phyloP scores from a whole-genome alignment of 2,797 vertebrate species.

The Peromyscus attwateri region DNA sequence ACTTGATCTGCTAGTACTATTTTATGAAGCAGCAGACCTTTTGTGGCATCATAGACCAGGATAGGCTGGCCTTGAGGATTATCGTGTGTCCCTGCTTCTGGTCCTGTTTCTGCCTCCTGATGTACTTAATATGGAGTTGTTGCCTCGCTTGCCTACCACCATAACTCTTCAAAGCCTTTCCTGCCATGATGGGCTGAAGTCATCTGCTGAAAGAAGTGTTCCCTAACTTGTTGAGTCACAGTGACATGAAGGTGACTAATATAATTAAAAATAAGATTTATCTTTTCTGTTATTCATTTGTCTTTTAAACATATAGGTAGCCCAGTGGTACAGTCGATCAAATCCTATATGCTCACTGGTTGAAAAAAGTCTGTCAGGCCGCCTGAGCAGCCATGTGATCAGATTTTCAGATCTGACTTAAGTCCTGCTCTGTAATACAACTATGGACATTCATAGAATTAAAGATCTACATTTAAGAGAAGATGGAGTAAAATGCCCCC shows the following conservation, averaged over 20 bases:
- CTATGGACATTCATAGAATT: background rate
- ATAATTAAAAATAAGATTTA: background rate
- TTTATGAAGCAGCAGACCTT: background rate
- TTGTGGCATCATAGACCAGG: background rate
- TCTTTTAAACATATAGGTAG: fast-evolving
- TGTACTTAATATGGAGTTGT: background rate
- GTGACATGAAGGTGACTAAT: background rate
- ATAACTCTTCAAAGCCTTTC: background rate
- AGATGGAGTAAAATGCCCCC: background rate
- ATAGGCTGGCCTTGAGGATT: background rate
- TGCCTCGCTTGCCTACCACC: background rate
- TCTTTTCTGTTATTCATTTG: background rate
- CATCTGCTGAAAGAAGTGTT: too few species aligned
- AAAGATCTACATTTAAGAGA: background rate
- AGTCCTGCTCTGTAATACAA: too few species aligned
- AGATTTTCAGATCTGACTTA: background rate
- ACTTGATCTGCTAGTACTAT: background rate
- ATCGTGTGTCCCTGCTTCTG: background rate
- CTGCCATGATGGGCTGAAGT: background rate
- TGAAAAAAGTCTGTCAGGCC: background rate
- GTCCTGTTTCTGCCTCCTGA: background rate
- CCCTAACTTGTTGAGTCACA: background rate
- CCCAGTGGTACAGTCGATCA: background rate
- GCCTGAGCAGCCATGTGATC: too few species aligned
- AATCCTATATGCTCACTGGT: background rate